These are phyloP conservation scores for Centropristis striata DNA, from an alignment of 2,113 vertebrate genomes.

Conservation along the genomic window DNA sequence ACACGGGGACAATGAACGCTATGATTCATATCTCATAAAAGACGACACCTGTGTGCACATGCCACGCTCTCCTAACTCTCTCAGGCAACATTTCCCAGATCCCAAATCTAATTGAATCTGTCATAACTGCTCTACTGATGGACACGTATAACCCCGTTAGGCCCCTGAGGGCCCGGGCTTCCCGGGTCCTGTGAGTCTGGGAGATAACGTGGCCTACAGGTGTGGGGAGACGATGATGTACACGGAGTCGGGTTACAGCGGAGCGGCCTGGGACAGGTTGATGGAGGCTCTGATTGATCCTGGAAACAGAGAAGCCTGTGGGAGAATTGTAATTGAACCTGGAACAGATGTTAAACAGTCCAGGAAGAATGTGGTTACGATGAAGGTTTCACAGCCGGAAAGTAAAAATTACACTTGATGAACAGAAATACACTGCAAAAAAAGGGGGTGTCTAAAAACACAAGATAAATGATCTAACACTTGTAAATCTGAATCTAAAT, in stretches of 20 bases:
- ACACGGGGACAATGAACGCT: constrained; percentile 58
- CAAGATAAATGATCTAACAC: too few species aligned
- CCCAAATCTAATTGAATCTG: constrained; percentile 68
- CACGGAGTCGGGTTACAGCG: constrained; percentile 72
- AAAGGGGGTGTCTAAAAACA: too few species aligned
- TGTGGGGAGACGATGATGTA: constrained; percentile 65
- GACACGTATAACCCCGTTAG: constrained; percentile 49
- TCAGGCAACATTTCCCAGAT: constrained; percentile 36
- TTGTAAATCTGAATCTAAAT: too few species aligned
- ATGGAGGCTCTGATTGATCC: constrained; percentile 74
- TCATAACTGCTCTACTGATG: constrained; percentile 69
- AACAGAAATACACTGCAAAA: too few species aligned
- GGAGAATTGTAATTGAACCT: constrained; percentile 74
- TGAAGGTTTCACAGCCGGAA: constrained; percentile 27
- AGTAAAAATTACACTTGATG: constrained; percentile 19
- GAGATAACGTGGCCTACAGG: constrained; percentile 71
- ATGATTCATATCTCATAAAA: constrained; percentile 71
- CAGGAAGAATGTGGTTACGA: constrained; percentile 42
- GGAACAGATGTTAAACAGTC: constrained; percentile 71
- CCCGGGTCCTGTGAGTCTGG: constrained; percentile 44
- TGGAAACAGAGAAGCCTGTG: constrained; percentile 75
- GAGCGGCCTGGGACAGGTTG: constrained; percentile 65
- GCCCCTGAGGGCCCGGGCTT: constrained; percentile 30
- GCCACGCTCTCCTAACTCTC: neutral
- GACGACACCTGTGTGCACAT: constrained; percentile 55